phyloP scores from a whole-genome alignment of 2,797 vertebrate genomes.

The Galagoides demidoff region DNA sequence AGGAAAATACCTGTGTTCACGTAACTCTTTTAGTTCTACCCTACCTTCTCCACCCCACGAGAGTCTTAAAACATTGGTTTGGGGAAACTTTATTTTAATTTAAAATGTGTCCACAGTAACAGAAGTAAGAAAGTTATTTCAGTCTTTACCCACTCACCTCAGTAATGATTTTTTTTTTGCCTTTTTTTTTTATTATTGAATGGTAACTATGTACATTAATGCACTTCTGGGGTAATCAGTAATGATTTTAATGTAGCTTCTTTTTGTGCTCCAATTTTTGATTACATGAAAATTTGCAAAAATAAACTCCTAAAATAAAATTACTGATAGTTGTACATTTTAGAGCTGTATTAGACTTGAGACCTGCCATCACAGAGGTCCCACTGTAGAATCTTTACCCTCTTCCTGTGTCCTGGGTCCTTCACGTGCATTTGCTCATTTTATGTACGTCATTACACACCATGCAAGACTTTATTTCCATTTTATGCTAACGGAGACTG shows the following conservation, averaged over 20 bases:
- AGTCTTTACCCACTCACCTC: not conserved
- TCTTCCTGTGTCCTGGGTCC: fast-evolving
- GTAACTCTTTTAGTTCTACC: not conserved
- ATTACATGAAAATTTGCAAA: not conserved
- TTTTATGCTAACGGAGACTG: not conserved
- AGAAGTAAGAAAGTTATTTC: not conserved
- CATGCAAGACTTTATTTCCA: not conserved
- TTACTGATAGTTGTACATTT: not conserved
- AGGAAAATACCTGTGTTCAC: not conserved
- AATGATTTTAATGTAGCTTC: not conserved
- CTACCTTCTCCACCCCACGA: not conserved
- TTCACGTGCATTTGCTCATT: fast-evolving
- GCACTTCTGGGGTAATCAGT: not conserved
- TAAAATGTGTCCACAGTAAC: not conserved
- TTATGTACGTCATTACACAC: not conserved
- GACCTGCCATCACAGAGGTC: not conserved
- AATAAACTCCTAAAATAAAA: not conserved
- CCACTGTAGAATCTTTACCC: too few relatives aligned
- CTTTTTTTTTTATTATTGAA: too few relatives aligned
- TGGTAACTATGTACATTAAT: too few relatives aligned
- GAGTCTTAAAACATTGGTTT: not conserved
- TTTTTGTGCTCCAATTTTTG: not conserved
- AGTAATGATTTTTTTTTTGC: not conserved
- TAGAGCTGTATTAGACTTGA: not conserved
- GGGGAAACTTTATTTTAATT: not conserved